Base-by-base conservation (phyloP, 1,140 invertebrate species). In the Antheraea pernyi region DNA sequence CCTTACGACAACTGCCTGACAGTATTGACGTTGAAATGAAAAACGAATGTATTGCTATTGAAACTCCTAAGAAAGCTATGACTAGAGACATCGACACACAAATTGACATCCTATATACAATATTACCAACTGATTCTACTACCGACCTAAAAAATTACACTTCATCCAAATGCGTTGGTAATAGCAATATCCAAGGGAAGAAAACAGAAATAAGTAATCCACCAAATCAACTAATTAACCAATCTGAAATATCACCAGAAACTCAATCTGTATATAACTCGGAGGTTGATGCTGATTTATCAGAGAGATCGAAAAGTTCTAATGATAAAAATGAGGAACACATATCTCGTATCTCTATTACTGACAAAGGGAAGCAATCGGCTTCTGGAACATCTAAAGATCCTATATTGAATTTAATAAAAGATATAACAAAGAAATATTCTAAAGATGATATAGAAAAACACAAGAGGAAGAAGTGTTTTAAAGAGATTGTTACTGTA, bases 401-500 rank as follows among this genome's bases (percentile, higher is more conserved):
- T 73, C 86, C 87, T 10, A 67, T 90, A 62, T 59, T 91, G 37
- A 75, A 86, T 30, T 76, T 88, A 36, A 91, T 91, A 65, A 75
- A 86, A 75, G 81, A 86, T 59, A 89, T 91, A 64, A 91, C 86
- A 22, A 85, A 79, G 64, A 82, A 85, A 3, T 91, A 91, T 76
- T 83, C 85, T 7, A 91, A 91, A 77, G 82, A 79, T 53, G 83
- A 85, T 59, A 67, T 81, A 22, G 79, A 83, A 61, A 86, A 85
- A 48, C 75, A 64, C 18, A 89, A 83, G 72, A 79, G 81, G 19
- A 91, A 91, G 65, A 91, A 91, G 75, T 89, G 86, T 72, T 91
- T 86, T 59, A 84, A 85, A 63, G 89, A 91, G 74, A 88, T 91
- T 19, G 80, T 91, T 37, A 80, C 77, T 37, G 76, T 89, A 68